Evolutionary conservation across 2,113 vertebrate genomes (phyloP).

Genomic region (Neogale vison): DNA sequence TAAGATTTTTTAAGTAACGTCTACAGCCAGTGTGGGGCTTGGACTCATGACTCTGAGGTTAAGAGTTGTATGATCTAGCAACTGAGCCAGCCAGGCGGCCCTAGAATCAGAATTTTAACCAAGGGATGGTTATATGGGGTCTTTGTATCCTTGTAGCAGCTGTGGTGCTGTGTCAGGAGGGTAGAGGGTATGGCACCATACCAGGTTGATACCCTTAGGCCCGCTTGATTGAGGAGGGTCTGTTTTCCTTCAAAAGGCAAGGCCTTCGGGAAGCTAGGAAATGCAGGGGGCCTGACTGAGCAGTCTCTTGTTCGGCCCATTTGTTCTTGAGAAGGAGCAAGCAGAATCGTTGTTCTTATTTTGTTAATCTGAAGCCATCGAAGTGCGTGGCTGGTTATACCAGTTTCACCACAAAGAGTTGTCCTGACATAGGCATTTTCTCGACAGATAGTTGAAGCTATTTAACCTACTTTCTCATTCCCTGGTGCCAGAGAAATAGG

Average conservation of each 20-base stretch:
- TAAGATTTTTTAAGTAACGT: background rate
- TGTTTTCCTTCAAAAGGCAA: constrained; percentile 20
- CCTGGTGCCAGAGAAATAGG: constrained; percentile 19
- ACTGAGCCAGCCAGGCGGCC: background rate
- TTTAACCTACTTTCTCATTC: constrained; percentile 71
- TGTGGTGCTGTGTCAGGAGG: background rate
- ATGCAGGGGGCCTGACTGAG: background rate
- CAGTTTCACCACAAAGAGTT: constrained; percentile 78
- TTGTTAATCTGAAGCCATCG: constrained; percentile 54
- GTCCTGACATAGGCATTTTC: constrained; percentile 74
- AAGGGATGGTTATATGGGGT: background rate
- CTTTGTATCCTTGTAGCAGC: background rate
- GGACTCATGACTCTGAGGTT: background rate
- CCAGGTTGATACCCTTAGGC: background rate
- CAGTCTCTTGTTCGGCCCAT: background rate
- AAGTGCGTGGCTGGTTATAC: constrained; percentile 62
- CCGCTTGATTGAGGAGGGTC: background rate
- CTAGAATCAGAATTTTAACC: background rate
- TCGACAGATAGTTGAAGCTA: constrained; percentile 76
- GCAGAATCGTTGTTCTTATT: background rate
- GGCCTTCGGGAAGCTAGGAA: background rate
- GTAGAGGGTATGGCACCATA: background rate
- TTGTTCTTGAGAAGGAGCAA: background rate
- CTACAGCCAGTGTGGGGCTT: background rate
- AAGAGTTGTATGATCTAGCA: background rate